These are phyloP conservation scores for Punctoribates punctum DNA, from an alignment of 2,888 invertebrate species.

Conservation along the genomic window DNA sequence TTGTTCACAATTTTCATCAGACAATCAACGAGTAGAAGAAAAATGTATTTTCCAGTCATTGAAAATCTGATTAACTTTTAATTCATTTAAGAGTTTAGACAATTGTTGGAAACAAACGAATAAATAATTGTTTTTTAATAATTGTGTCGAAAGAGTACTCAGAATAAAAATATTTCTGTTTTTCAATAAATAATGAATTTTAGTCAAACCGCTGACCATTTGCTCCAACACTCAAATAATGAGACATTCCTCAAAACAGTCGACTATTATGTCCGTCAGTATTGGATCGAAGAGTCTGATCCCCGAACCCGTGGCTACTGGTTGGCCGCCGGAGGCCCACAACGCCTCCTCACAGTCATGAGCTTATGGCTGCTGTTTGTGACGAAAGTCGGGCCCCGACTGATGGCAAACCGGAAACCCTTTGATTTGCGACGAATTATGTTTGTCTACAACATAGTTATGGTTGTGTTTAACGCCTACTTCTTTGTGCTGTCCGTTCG, in stretches of 20 bases:
- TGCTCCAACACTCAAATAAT: too few relatives aligned
- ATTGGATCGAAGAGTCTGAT: conserved; percentile 35
- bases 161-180: too few relatives aligned
- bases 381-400: conserved; percentile 6
- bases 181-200: too few relatives aligned
- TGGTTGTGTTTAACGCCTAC: conserved; percentile 24
- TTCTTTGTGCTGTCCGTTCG: conserved; percentile 38
- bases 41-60: too few relatives aligned
- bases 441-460: conserved; percentile 37
- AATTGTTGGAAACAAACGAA: too few relatives aligned
- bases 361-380: conserved; percentile 14
- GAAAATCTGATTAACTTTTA: too few relatives aligned
- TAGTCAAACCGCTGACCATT: too few relatives aligned
- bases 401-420: conserved; percentile 38
- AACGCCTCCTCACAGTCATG: background rate
- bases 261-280: conserved; percentile 1
- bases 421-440: conserved; percentile 27
- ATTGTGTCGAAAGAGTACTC: too few relatives aligned
- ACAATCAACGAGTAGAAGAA: too few relatives aligned
- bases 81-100: too few relatives aligned
- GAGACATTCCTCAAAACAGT: background rate
- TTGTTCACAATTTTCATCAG: too few relatives aligned
- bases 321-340: conserved; percentile 18
- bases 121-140: too few relatives aligned
- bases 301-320: conserved; percentile 21